Base-by-base conservation (phyloP, 1,140 invertebrate genomes). In the Bilobella aurantiaca region DNA sequence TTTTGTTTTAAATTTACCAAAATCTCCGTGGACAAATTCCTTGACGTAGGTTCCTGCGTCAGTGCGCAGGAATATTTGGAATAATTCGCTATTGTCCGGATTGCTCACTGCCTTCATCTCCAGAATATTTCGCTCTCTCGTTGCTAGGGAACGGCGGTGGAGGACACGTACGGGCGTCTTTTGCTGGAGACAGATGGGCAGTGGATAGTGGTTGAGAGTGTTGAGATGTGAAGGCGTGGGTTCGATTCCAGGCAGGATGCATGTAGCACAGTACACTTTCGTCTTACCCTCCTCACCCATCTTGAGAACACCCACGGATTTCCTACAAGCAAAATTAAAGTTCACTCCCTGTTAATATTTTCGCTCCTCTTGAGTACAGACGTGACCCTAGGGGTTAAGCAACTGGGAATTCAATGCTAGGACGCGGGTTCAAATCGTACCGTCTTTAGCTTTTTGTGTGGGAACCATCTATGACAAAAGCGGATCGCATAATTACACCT, bases 21-120 rank as follows among this genome's bases (percentile, higher is more conserved):
- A 53, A 53, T 98, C 95, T 0, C 94, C 91, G 79, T 98, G 93
- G 21, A 95, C 87, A 81, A 97, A 93, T 80, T 98, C 95, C 79
- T 98, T 98, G 0, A 98, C 85, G 28, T 62, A 62, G 3, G 59
- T 62, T 28, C 59, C 59, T 14, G 59, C 59, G 8, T 62, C 32
- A 16, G 92, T 94, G 58, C 82, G 84, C 0, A 96, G 66, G 67
- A 84, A 79, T 2, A 96, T 72, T 61, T 83, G 76, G 73, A 92
- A 84, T 27, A 86, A 76, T 56, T 81, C 75, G 0, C 75, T 23
- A 49, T 21, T 27, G 18, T 31, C n/a, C 79, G 73, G 59, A 68
- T 75, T 60, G 8, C 30, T 46, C 27, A 29, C 30, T 16, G 66
- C 67, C 18, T 62, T 63, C 34, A 74, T 67, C 29, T 62, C 63